Evolutionary conservation across 2,888 invertebrate genomes (phyloP).

Genomic region (Agriopis marginaria): DNA sequence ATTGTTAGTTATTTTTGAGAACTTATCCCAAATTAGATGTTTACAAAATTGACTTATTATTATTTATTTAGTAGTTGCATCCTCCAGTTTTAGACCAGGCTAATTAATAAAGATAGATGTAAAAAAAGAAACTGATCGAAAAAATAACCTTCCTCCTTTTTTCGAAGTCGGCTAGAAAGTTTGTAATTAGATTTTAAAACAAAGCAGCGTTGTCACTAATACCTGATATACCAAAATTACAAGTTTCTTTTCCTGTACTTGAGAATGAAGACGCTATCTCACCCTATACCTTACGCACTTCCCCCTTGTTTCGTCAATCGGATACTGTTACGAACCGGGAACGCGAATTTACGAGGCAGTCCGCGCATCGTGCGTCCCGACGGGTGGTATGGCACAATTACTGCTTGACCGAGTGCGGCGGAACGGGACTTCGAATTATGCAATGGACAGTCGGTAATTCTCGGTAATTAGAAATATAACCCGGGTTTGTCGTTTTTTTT

Average conservation of each 20-base stretch:
- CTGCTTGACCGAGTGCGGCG: conserved; percentile 65
- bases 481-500: background rate
- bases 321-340: conserved; percentile 69
- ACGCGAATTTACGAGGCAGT: conserved; percentile 63
- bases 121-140: no score
- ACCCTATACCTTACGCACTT: background rate
- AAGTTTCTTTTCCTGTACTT: background rate
- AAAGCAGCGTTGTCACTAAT: no score
- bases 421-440: conserved; percentile 58
- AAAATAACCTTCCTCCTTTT: no score
- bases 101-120: no score
- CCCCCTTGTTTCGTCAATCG: conserved; percentile 43
- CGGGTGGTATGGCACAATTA: conserved; percentile 77
- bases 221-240: background rate
- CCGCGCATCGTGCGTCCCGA: conserved; percentile 43
- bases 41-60: no score
- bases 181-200: no score
- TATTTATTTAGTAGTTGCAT: no score
- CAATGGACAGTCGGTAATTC: conserved; percentile 27
- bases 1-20: no score
- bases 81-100: no score
- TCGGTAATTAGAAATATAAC: conserved; percentile 11
- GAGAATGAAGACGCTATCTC: background rate
- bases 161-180: no score
- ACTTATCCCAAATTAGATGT: no score